Conservation (phyloP, 2,888 invertebrate species). For the Danaus chrysippus region DNA sequence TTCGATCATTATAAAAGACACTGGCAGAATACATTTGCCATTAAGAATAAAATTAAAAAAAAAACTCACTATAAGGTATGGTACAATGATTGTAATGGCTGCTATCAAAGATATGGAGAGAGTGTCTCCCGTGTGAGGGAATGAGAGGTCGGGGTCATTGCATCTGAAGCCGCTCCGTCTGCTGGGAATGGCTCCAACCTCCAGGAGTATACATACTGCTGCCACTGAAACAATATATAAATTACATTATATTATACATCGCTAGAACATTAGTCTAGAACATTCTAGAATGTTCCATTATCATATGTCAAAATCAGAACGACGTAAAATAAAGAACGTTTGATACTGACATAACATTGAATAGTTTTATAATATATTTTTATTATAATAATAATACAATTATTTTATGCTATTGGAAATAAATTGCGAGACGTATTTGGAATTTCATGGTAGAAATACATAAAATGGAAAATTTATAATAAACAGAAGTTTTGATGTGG, state of each 20-base stretch:
- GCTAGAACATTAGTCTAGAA: conserved; percentile 1
- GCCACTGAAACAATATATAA: conserved; percentile 65
- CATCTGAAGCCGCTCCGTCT: conserved; percentile 83
- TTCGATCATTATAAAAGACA: not conserved
- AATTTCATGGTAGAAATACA: too few species aligned
- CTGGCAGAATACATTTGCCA: not conserved
- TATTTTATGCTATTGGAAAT: too few species aligned
- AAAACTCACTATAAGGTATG: conserved; percentile 79
- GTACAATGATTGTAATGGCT: conserved; percentile 73
- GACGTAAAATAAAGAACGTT: too few species aligned
- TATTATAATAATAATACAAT: too few species aligned
- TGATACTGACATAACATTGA: too few species aligned
- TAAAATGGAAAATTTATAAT: too few species aligned
- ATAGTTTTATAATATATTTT: too few species aligned
- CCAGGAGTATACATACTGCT: conserved; percentile 78
- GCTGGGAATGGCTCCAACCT: conserved; percentile 82
- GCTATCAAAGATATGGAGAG: conserved; percentile 79
- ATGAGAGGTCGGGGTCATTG: conserved; percentile 84
- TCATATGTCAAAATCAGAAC: too few species aligned
- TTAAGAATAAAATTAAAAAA: conserved; percentile 12
- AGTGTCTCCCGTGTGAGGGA: conserved; percentile 83
- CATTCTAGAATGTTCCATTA: not conserved
- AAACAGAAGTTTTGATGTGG: too few species aligned
- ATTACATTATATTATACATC: conserved; percentile 6
- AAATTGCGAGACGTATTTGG: too few species aligned